Conservation (phyloP, 2,797 vertebrate genomes). For the Heliangelus exortis region DNA sequence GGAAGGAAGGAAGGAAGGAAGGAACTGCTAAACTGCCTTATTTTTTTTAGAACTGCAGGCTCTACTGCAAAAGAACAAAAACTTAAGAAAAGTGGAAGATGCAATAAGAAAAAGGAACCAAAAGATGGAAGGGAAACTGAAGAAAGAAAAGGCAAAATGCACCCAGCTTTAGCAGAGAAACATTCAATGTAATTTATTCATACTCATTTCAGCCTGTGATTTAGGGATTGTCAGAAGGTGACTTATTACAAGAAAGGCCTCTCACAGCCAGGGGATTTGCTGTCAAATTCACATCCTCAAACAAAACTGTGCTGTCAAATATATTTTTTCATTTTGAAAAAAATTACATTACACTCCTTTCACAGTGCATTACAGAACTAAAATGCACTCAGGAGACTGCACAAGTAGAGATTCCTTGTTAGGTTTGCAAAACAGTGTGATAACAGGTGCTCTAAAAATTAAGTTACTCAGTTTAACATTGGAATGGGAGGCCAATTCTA, state of each 20-base stretch:
- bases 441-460: not conserved
- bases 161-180: not conserved
- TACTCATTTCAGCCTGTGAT: not conserved
- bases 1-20: too few relatives aligned
- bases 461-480: not conserved
- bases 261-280: not conserved
- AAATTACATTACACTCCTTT: not conserved
- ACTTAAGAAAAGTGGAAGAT: not conserved
- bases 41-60: not conserved
- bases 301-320: not conserved
- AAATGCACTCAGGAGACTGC: not conserved
- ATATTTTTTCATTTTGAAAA: not conserved
- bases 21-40: not conserved
- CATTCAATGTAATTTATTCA: slow-evolving; percentile 21
- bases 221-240: slow-evolving; percentile 25
- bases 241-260: slow-evolving; percentile 14
- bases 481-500: not conserved
- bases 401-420: not conserved
- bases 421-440: not conserved
- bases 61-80: not conserved
- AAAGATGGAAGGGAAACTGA: not conserved
- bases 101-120: not conserved
- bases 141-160: not conserved
- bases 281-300: slow-evolving; percentile 28
- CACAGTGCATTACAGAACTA: not conserved